Conservation (phyloP, 2,113 vertebrate species). For the Camarhynchus parvulus region DNA sequence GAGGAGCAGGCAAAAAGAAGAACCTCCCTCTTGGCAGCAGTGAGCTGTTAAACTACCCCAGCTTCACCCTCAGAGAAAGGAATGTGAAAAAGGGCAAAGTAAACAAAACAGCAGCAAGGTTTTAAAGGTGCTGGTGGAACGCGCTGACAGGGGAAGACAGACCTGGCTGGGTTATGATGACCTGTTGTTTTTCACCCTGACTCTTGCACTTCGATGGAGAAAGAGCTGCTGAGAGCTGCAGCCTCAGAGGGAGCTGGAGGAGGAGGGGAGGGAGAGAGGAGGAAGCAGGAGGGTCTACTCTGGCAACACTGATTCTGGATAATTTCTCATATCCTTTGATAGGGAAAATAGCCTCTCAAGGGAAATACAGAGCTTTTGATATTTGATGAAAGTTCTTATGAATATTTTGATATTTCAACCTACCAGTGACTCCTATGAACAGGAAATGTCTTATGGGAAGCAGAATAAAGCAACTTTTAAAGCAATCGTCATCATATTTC, state of each 20-base stretch:
- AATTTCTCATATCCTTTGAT: constrained; percentile 48
- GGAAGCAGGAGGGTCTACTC: not conserved
- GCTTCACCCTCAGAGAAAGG: not conserved
- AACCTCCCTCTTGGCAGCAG: not conserved
- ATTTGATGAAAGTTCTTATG: constrained; percentile 28
- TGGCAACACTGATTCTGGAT: constrained; percentile 32
- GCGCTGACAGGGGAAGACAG: not conserved
- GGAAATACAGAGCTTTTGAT: constrained; percentile 6
- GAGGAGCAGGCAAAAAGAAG: not conserved
- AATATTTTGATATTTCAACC: constrained; percentile 47
- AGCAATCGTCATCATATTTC: constrained; percentile 7
- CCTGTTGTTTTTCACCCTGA: not conserved
- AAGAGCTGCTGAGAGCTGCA: not conserved
- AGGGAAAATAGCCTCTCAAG: constrained; percentile 12
- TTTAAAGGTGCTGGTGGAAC: not conserved
- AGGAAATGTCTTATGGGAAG: constrained; percentile 37
- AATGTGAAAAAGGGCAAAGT: not conserved
- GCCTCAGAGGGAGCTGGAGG: not conserved
- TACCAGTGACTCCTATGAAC: constrained; percentile 7
- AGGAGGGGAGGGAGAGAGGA: not conserved
- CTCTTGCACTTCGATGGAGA: not conserved
- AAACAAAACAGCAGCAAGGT: not conserved
- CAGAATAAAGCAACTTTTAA: constrained; percentile 45
- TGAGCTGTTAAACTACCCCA: not conserved
- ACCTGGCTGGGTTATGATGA: not conserved